Evolutionary conservation across 2,797 vertebrate genomes (phyloP), one percentile per base, ranked within the genome.

Genomic region (Sphenodon punctatus): DNA sequence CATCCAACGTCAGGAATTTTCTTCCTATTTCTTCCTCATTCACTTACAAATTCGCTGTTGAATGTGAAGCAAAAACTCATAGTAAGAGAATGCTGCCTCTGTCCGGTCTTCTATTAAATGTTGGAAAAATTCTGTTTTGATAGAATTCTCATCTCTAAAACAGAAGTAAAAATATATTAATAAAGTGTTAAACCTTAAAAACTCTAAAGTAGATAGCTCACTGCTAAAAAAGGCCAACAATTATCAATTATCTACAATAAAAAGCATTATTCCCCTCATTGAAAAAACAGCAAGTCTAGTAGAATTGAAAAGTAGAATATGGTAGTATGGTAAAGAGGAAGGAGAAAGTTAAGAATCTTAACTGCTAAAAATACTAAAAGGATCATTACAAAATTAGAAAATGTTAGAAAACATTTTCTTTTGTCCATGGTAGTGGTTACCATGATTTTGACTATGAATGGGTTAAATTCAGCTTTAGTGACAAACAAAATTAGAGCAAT

Each of bases 11-110:
- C 56, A 78, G 23, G 53, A 70, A 59, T 45, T 32, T 42, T 68
- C 60, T 78, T 56, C 85, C 74, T 75, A 10, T 71, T 58, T 61
- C 63, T 34, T 72, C 78, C 42, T 69, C 79, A 61, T 61, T 97
- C 97, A 99, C 93, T 99, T 98, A 94, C 97, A 97, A 91, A 97
- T 93, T 84, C 99, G 98, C 92, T 97, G 97, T 92, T 98, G 97
- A 88, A 99, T 78, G 84, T 99, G 97, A 94, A 98, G 96, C 93
- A 99, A 95, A 92, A 99, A 99, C 83, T 99, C 98, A 6, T 97
- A 95, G 91, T 99, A 99, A n/a, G 99, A 99, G 46, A 97, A 97
- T 6, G 97, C 97, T 3, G 97, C 96, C 89, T 99, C 98, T 1
- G 97, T 97, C 45, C 96, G 96, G 89, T 99, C 99, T 94, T 99